A percentile compares a stretch with the other conserved stretches of the same genome.
phyloP scores from a whole-genome alignment of 2,113 vertebrate genomes.

The Numida meleagris region DNA sequence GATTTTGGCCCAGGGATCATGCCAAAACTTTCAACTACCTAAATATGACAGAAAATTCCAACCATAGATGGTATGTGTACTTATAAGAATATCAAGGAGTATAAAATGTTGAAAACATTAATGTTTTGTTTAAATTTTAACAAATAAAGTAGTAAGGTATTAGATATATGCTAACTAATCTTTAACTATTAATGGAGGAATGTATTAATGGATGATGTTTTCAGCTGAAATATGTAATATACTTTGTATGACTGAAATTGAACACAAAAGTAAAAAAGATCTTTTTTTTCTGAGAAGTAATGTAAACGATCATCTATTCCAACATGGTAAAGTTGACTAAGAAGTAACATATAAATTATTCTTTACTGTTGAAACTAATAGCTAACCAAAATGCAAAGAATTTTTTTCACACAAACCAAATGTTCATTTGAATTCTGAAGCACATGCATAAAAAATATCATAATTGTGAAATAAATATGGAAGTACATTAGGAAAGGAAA shows the following conservation, averaged over 20 bases:
- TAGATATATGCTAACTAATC: background rate
- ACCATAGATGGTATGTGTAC: accelerated
- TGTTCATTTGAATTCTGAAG: background rate
- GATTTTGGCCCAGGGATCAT: background rate
- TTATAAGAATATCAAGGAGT: background rate
- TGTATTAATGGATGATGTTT: background rate
- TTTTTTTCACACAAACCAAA: background rate
- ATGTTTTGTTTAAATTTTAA: background rate
- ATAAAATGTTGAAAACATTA: background rate
- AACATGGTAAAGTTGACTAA: background rate
- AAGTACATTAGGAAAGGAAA: background rate
- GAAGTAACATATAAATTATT: background rate
- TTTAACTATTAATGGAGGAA: background rate
- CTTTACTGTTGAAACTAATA: background rate
- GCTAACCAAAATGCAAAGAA: background rate
- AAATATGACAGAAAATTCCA: background rate
- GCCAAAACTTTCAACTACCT: background rate
- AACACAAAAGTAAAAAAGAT: background rate
- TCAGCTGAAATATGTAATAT: background rate
- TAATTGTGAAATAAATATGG: background rate
- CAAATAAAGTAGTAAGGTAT: background rate
- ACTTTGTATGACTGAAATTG: background rate
- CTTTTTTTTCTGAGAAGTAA: background rate
- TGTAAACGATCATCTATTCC: background rate
- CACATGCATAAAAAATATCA: background rate